phyloP scores from a whole-genome alignment of 1,140 invertebrate species.

The Lepidurus apus region DNA sequence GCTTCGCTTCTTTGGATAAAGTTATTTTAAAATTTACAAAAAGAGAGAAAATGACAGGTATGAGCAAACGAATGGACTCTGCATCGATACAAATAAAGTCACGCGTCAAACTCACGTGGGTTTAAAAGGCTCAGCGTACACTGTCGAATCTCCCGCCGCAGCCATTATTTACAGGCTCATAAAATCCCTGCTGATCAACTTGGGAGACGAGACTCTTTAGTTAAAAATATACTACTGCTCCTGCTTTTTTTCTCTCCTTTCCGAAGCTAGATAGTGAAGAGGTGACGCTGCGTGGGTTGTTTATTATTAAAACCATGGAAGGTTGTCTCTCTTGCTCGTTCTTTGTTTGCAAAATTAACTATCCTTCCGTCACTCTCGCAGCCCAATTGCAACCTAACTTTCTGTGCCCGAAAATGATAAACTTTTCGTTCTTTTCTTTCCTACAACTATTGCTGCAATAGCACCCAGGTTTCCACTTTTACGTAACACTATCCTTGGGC shows the following conservation, averaged over 20 bases:
- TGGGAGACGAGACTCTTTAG: not conserved
- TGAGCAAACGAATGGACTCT: not conserved
- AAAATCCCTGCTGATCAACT: too few species aligned
- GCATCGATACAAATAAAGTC: not conserved
- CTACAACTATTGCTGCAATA: too few species aligned
- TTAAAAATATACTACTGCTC: not conserved
- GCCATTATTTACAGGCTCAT: too few species aligned
- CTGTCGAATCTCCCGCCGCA: too few species aligned
- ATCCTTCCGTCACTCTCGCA: not conserved
- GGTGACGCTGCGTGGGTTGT: not conserved
- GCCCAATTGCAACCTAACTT: not conserved
- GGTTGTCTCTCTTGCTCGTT: not conserved
- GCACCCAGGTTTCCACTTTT: too few species aligned
- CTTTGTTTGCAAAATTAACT: not conserved
- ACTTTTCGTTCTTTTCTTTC: too few species aligned
- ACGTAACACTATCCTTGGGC: too few species aligned
- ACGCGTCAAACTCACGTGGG: not conserved
- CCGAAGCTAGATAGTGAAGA: not conserved
- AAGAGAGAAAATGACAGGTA: too few species aligned
- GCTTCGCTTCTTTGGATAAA: too few species aligned
- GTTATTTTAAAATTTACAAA: too few species aligned
- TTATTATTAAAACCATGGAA: not conserved
- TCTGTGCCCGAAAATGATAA: too few species aligned
- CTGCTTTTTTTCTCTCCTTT: not conserved
- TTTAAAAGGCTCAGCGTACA: not conserved